Base-by-base conservation (phyloP, 2,797 vertebrate species). In the Cynodonichthys magdalenae region DNA sequence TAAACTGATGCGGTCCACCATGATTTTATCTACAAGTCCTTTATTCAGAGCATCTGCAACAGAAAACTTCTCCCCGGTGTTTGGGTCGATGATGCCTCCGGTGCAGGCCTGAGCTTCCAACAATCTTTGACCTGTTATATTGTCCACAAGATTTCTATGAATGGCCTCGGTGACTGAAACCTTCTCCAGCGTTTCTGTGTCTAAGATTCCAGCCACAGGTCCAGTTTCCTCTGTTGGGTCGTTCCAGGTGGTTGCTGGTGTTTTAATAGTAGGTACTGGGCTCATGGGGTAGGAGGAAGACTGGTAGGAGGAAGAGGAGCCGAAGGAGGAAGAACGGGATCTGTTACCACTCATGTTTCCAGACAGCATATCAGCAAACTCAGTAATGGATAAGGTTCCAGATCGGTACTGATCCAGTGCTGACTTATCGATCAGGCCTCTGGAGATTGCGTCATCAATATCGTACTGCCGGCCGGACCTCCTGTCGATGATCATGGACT, bases 361-460 rank as follows among this genome's bases (percentile, higher is more conserved):
- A 0, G 97, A 98, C 2, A 99, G 91, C 97, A 99, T 98, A 90
- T 99, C 97, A 0, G 98, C 98, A 15, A 99, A 99, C 86, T 99
- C 98, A 0, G 97, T 96, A 87, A 99, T 99, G 71, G 98, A 97
- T 29, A 99, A 92, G 0, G 94, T 94, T 77, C 98, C 98, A 0
- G 96, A 90, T 18, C 97, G 94, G 84, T 99, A 99, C 82, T 99
- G 96, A 84, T 98, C 96, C 52, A 99, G 89, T 0, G 95, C 95
- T 0, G 96, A 96, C 81, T 96, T 95, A 84, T 97, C 97, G 0
- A 99, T 99, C 44, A 98, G 92, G 54, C 94, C 96, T 76, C 88
- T 96, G 56, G 94, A 20, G 1, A 97, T 94, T 55, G 98, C 97
- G 0, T 99, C 98, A 0, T 99, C 97, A 0, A 99, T 99, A 72